Evolutionary conservation across 2,888 invertebrate species (phyloP), one percentile per base, ranked within the genome.

Genomic region (Eretmocerus hayati): DNA sequence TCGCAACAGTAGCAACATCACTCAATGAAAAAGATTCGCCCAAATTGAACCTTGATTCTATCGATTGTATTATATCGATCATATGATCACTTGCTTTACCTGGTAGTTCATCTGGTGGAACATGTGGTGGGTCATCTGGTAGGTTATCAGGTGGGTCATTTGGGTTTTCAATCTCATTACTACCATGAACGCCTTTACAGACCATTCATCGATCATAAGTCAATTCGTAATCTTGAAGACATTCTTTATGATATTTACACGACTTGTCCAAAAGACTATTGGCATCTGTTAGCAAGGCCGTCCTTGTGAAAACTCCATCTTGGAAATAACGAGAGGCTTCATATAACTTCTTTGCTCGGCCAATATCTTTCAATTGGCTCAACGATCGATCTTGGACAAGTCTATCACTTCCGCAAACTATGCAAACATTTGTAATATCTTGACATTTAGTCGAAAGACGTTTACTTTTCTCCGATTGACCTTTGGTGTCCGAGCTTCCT

Each of bases 1-100:
- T 4, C 2, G 21, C 4, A 18, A 37, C 2, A 20, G 4, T 4
- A 19, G 20, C 19, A 19, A 37, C 5, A 9, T 37, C 37, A 3
- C n/a, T 37, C 18, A 37, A 37, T 2, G 37, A 37, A 37, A 37
- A 37, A 8, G 21, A 21, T 37, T 37, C 37, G 6, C 37, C 37
- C 21, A n/a, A 2, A 21, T 3, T 8, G 8, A 5, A 21, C n/a
- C n/a, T n/a, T n/a, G n/a, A n/a, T n/a, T n/a, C n/a, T n/a, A n/a
- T n/a, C n/a, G n/a, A n/a, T n/a, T n/a, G n/a, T n/a, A n/a, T n/a
- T n/a, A n/a, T n/a, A n/a, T n/a, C n/a, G n/a, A n/a, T n/a, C n/a
- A n/a, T n/a, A n/a, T n/a, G n/a, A n/a, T n/a, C n/a, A n/a, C n/a
- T n/a, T n/a, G n/a, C n/a, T n/a, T n/a, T n/a, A n/a, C n/a, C n/a